Conservation (phyloP, 2,113 vertebrate species). For the Machaerirhynchus nigripectus region DNA sequence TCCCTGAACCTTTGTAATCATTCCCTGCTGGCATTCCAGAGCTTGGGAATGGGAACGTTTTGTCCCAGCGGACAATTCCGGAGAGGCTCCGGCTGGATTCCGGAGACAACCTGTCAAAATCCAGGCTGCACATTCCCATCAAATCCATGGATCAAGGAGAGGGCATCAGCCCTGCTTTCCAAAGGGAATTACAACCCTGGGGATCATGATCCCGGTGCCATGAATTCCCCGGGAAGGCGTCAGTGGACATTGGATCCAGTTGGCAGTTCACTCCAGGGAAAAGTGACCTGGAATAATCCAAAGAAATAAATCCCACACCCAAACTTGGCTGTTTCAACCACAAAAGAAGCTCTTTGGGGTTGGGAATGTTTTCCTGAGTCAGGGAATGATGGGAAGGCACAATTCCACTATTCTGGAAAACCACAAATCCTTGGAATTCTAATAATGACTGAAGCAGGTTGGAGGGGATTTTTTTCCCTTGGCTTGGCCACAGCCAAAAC, state of each 20-base stretch:
- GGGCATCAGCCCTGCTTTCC: background rate
- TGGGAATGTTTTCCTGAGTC: conserved; percentile 19
- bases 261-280: background rate
- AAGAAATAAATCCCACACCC: background rate
- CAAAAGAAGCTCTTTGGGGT: background rate
- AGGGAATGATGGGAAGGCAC: background rate
- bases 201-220: background rate
- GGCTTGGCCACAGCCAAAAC: background rate
- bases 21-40: background rate
- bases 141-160: background rate
- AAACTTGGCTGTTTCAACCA: background rate
- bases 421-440: conserved; percentile 48
- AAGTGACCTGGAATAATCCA: background rate
- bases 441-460: background rate
- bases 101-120: background rate
- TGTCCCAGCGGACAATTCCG: background rate
- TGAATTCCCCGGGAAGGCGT: background rate
- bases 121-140: background rate
- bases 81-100: background rate
- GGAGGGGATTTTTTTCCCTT: background rate
- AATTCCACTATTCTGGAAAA: background rate
- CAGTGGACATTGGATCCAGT: background rate
- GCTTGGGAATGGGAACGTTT: background rate
- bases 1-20: background rate
- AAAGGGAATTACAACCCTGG: background rate